Conservation (phyloP, 2,797 vertebrate species). For the Anas capensis region DNA sequence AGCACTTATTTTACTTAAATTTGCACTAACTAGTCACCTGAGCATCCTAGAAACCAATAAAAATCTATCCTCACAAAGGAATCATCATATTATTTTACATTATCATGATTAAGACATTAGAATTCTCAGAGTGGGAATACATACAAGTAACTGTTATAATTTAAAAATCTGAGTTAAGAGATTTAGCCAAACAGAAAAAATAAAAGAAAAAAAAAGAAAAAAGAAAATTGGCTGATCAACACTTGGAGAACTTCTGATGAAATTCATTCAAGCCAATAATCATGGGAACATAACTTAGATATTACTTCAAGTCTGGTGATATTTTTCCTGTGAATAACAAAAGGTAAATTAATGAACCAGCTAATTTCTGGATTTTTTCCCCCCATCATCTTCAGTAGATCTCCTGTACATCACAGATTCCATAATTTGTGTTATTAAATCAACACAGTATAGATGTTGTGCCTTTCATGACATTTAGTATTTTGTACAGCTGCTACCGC, state of each 20-base stretch:
- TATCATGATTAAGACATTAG: neutral
- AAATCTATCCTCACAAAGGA: neutral
- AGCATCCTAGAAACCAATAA: neutral
- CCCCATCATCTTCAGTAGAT: neutral
- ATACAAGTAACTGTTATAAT: neutral
- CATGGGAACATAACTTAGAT: neutral
- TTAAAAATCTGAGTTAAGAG: neutral
- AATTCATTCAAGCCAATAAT: neutral
- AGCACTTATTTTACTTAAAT: neutral
- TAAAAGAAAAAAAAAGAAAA: neutral
- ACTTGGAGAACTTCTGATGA: neutral
- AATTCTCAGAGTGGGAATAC: neutral
- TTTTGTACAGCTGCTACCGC: accelerated
- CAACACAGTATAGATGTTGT: accelerated
- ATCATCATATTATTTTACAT: neutral
- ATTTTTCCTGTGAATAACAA: neutral
- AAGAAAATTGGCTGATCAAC: neutral
- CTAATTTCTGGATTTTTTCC: neutral
- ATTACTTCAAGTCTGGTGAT: neutral
- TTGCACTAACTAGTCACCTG: neutral
- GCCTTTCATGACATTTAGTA: accelerated
- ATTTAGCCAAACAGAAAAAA: neutral
- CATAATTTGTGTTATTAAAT: neutral
- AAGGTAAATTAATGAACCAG: neutral
- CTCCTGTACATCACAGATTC: neutral